These are phyloP conservation scores for Brachionus rubens DNA, from an alignment of 1,140 invertebrate genomes.

Conservation along the genomic window DNA sequence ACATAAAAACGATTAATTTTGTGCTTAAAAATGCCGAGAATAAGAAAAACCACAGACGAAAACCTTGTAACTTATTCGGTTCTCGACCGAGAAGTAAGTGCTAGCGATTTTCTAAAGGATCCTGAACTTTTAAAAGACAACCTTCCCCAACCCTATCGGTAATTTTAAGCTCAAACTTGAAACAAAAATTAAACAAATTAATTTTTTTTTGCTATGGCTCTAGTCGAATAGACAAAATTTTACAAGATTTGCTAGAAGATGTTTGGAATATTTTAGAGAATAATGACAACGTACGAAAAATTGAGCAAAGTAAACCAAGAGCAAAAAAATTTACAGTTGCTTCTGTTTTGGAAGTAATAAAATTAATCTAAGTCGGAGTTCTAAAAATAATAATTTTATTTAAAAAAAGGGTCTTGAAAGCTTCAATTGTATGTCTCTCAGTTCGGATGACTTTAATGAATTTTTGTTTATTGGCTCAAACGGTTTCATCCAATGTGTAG, in stretches of 20 bases:
- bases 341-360: background rate
- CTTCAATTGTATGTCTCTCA: background rate
- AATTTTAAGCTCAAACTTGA: background rate
- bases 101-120: conserved; percentile 17
- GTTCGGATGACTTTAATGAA: conserved; percentile 12
- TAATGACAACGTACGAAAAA: conserved; percentile 20
- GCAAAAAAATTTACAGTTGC: background rate
- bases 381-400: background rate
- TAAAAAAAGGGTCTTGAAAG: conserved; percentile 7
- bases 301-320: conserved; percentile 30
- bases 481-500: background rate
- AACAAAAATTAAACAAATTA: no score
- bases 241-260: conserved; percentile 1
- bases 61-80: conserved; percentile 29
- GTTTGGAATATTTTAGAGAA: conserved; percentile 12
- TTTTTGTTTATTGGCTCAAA: conserved; percentile 32
- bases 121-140: background rate
- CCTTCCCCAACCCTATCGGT: conserved; percentile 27
- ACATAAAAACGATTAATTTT: no score
- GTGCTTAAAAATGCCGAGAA: conserved; percentile 41
- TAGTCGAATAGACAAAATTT: conserved; percentile 37
- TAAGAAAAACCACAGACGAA: background rate
- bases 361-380: background rate
- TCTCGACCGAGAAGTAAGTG: background rate
- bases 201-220: background rate